Base-by-base conservation (phyloP, 2,888 invertebrate species). In the Phalera bucephala region DNA sequence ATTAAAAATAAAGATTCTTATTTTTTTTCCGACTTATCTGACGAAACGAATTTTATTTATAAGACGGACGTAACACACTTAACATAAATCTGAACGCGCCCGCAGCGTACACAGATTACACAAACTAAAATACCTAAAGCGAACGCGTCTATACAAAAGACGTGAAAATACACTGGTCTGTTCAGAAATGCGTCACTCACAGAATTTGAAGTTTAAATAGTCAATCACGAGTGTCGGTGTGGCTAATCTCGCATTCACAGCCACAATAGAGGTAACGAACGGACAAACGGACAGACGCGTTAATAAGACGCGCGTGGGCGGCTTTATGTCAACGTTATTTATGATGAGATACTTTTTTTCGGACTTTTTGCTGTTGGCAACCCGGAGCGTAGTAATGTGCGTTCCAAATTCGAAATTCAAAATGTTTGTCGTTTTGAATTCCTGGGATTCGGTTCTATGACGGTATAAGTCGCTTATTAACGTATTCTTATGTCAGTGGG, bases 231-330 rank as follows among this genome's bases (percentile, higher is more conserved):
- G 75, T 67, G 77, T 65, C 72, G 73, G 78, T 80, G 85, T 83
- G 79, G 87, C 86, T 84, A 86, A 89, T 86, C 87, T 81, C 70
- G 76, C 82, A 83, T 86, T 83, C 84, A 83, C 65, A 64, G 63
- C 64, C 74, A 88, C 88, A 88, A 88, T 88, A 65, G 84, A 74
- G 77, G 84, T 89, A 89, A 88, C 88, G 88, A 89, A 87, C 87
- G 82, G 72, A 84, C 86, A 73, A 73, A 83, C 85, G 74, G 79
- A 85, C 85, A 80, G 83, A 72, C 82, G 79, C 78, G 82, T 74
- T 86, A 87, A 85, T 86, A 86, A 86, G 87, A 80, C 72, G 76
- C 81, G 85, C 82, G 88, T 87, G 81, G 88, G 88, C 80, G 81
- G 81, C 80, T 79, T 76, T 80, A 79, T 84, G 87, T 87, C 86